Evolutionary conservation across 2,888 invertebrate species (phyloP).

Genomic region (Dendrolimus houi): DNA sequence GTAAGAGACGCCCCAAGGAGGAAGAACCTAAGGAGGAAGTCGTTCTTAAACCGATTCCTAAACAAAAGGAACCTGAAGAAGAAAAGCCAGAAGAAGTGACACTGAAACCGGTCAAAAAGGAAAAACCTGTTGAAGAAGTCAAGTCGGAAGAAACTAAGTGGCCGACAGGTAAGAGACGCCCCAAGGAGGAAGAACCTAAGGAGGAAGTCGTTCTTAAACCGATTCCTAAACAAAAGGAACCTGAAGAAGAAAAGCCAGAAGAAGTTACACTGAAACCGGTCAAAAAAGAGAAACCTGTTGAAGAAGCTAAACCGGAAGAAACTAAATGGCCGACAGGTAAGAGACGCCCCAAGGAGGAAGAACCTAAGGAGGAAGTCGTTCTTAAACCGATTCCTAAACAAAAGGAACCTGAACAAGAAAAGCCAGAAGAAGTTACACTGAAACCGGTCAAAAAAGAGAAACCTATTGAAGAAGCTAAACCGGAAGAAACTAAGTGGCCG

Average conservation of each 20-base stretch:
- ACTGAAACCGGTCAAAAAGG: constrained; percentile 37
- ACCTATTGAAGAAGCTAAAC: constrained; percentile 27
- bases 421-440: constrained; percentile 31
- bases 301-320: constrained; percentile 15
- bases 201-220: constrained; percentile 46
- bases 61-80: constrained; percentile 51
- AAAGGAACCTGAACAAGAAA: constrained; percentile 32
- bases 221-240: constrained; percentile 23
- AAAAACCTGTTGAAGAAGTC: constrained; percentile 19
- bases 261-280: constrained; percentile 44
- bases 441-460: constrained; percentile 37
- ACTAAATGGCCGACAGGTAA: constrained; percentile 31
- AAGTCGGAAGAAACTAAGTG: constrained; percentile 42
- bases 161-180: constrained; percentile 42
- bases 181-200: constrained; percentile 42
- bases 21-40: no score
- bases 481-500: constrained; percentile 46
- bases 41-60: no score
- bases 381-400: constrained; percentile 26
- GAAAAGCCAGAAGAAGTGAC: constrained; percentile 52
- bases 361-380: constrained; percentile 19
- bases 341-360: constrained; percentile 23
- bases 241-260: constrained; percentile 22
- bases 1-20: no score
- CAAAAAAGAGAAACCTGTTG: constrained; percentile 20